Base-by-base conservation (phyloP, 2,888 invertebrate species). In the Cancer borealis region DNA sequence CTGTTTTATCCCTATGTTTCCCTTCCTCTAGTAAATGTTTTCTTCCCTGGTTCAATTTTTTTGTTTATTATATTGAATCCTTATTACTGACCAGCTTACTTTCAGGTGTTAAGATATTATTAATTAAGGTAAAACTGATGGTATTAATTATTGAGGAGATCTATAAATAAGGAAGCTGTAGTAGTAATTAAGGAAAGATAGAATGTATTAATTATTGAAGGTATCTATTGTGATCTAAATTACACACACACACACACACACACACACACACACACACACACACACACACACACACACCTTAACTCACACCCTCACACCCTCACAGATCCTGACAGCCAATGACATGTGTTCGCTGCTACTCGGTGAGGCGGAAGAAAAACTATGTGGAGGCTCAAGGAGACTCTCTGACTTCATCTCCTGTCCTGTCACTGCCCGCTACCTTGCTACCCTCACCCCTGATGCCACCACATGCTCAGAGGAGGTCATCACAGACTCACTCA, bases 251-350 rank as follows among this genome's bases (percentile, higher is more conserved):
- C 66, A 5, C 12, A 66, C 66, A 66, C 66, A 66, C 66, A 66
- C 66, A 66, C 66, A 66, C 66, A 5, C 12, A 66, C 66, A 73
- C 1, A 21, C 73, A 73, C 26, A 6, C 66, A 73, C 73, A 73
- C n/a, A 73, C 4, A 73, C 66, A 66, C 66, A 17, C 66, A 21
- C 66, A 66, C n/a, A 17, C 66, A 66, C 17, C 17, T 17, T n/a
- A 6, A n/a, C 79, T 26, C n/a, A 66, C 66, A 66, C 0, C 49
- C 49, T 12, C 49, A 10, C 49, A 49, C 49, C 49, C 26, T 49
- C 54, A 26, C 95, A 95, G 95, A 95, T 95, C 93, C 79, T 95
- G 92, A 95, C 95, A 73, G 94, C 93, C 79, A 95, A 95, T 95
- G 95, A 95, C 73, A 94, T 94, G 93, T 94, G 94, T 45, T 92